Percentiles rank a stretch among this genome's conserved stretches.
Conservation (phyloP, 2,797 vertebrate species). For the Platalea minor region DNA sequence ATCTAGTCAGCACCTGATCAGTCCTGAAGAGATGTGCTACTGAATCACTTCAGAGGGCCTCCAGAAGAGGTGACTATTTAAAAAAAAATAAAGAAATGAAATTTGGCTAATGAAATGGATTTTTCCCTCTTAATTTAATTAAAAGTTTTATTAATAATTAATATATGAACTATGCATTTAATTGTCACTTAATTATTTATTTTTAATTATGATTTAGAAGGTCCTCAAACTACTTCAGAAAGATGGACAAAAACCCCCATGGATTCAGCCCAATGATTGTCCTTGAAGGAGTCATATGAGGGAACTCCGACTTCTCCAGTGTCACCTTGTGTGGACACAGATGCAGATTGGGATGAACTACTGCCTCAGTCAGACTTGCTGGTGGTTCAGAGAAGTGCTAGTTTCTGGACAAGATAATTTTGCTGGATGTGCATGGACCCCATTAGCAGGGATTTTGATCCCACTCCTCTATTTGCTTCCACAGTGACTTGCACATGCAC, state of each 20-base stretch:
- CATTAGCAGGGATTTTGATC: neutral
- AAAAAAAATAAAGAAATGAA: neutral
- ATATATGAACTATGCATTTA: neutral
- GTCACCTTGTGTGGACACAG: neutral
- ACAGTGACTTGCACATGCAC: neutral
- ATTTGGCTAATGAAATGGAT: neutral
- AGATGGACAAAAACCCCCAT: accelerated
- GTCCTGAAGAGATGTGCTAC: neutral
- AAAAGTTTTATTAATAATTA: neutral
- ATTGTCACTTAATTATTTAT: neutral
- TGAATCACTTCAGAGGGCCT: neutral
- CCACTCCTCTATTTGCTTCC: neutral
- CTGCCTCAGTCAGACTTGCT: neutral
- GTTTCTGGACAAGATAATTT: neutral
- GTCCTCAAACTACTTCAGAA: neutral
- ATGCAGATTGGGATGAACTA: neutral
- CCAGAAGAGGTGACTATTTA: neutral
- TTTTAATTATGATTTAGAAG: neutral
- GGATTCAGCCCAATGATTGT: neutral
- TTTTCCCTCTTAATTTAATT: neutral
- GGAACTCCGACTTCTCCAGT: neutral
- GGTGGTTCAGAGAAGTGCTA: neutral
- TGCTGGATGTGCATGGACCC: neutral
- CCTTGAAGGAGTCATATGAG: neutral
- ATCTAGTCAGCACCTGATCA: neutral